Evolutionary conservation across 2,113 vertebrate genomes (phyloP).

Genomic region (Notothenia coriiceps): DNA sequence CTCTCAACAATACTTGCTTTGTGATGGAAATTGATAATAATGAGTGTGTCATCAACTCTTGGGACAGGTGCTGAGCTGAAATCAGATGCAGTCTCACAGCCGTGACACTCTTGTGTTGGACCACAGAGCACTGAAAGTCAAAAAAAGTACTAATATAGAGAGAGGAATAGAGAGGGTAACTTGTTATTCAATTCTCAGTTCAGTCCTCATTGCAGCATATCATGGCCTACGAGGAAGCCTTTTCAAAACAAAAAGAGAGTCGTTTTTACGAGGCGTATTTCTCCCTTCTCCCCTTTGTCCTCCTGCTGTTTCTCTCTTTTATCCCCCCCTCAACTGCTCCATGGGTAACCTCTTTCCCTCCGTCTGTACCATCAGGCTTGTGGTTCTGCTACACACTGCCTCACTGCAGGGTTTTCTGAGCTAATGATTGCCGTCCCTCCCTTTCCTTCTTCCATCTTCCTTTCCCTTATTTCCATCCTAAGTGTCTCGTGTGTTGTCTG

Average conservation of each 20-base stretch:
- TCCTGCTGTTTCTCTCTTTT: slow-evolving; percentile 27
- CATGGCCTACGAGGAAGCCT: slow-evolving; percentile 23
- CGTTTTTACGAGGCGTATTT: slow-evolving; percentile 13
- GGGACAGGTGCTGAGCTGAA: slow-evolving; percentile 52
- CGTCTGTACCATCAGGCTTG: slow-evolving; percentile 24
- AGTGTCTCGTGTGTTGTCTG: slow-evolving; percentile 24
- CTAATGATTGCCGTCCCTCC: slow-evolving; percentile 56
- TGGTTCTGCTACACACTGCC: slow-evolving; percentile 32
- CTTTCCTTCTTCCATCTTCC: slow-evolving; percentile 22
- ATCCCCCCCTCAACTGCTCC: slow-evolving; percentile 42
- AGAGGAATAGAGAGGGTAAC: neutral
- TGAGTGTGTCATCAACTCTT: slow-evolving; percentile 23
- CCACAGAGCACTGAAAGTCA: slow-evolving; percentile 13
- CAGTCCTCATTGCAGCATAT: slow-evolving; percentile 7
- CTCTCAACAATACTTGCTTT: slow-evolving; percentile 45
- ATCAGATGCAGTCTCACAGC: slow-evolving; percentile 45
- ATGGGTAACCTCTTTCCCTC: slow-evolving; percentile 36
- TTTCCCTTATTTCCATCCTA: slow-evolving; percentile 8
- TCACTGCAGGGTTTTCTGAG: slow-evolving; percentile 64
- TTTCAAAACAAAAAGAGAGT: neutral
- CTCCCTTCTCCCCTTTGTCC: neutral
- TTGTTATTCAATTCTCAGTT: slow-evolving; percentile 25
- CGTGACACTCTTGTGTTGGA: slow-evolving; percentile 38
- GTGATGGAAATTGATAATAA: slow-evolving; percentile 53
- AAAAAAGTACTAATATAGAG: neutral